Percentiles rank a stretch among this genome's conserved stretches.
Evolutionary conservation across 2,888 invertebrate species (phyloP).

Genomic region (Dryocosmus kuriphilus): DNA sequence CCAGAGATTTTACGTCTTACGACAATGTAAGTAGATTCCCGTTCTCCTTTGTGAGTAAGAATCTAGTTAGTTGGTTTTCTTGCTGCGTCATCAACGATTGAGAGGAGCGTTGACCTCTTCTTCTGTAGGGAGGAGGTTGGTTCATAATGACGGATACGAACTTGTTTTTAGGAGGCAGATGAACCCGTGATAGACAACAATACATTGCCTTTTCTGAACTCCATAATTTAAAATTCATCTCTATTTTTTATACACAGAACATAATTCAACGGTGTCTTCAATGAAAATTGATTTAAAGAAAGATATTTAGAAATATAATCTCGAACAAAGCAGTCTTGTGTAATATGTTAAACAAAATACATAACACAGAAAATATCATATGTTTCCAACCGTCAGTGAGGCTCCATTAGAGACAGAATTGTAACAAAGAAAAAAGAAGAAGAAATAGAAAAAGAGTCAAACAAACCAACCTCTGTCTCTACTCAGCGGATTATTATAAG

Average conservation of each 20-base stretch:
- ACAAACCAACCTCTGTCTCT: no score
- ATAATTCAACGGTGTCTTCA: no score
- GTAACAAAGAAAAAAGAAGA: no score
- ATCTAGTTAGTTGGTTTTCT: slow-evolving; percentile 18
- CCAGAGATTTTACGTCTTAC: background rate
- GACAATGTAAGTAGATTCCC: slow-evolving; percentile 24
- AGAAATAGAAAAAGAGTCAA: no score
- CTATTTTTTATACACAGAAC: background rate
- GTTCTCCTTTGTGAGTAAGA: slow-evolving; percentile 1
- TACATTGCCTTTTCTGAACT: background rate
- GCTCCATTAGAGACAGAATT: no score
- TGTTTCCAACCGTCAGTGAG: no score
- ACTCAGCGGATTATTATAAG: no score
- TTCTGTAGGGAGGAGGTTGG: slow-evolving; percentile 44
- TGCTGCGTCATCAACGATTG: slow-evolving; percentile 29
- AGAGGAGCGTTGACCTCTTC: slow-evolving; percentile 48
- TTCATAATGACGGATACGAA: slow-evolving; percentile 48
- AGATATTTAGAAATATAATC: no score
- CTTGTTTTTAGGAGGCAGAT: slow-evolving; percentile 36
- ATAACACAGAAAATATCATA: no score
- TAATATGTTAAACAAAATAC: no score
- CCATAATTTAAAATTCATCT: background rate
- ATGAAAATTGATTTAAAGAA: no score
- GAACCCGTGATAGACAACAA: slow-evolving; percentile 34
- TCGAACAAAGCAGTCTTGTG: no score